phyloP scores from a whole-genome alignment of 2,797 vertebrate genomes.

The Morelia viridis region DNA sequence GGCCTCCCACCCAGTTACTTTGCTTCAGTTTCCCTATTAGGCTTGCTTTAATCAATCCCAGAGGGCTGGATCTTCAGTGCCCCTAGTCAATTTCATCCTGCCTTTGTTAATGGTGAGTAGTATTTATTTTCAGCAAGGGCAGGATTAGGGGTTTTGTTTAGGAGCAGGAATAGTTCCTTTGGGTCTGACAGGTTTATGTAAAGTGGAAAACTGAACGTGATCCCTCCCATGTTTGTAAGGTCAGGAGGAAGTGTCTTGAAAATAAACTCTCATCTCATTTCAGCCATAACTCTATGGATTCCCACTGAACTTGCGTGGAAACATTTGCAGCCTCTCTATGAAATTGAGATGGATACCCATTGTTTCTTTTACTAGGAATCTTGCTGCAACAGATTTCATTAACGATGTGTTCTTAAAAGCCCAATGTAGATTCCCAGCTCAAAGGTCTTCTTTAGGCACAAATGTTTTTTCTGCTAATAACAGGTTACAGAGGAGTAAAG shows the following conservation, averaged over 20 bases:
- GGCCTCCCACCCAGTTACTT: background rate
- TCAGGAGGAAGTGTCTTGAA: background rate
- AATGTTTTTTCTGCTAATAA: background rate
- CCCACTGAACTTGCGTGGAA: background rate
- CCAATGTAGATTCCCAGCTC: slow-evolving; percentile 12
- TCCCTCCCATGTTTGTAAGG: background rate
- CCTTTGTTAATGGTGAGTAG: background rate
- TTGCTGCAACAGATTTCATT: background rate
- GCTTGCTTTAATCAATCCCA: background rate
- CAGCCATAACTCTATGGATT: background rate
- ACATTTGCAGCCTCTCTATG: background rate
- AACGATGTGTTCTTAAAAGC: background rate
- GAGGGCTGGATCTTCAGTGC: background rate
- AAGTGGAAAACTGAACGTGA: background rate
- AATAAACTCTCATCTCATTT: background rate
- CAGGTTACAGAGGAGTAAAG: background rate
- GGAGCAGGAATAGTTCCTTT: background rate
- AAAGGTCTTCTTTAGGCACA: slow-evolving; percentile 38
- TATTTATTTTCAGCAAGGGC: background rate
- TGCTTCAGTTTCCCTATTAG: background rate
- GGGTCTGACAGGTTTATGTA: background rate
- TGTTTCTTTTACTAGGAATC: background rate
- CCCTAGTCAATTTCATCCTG: background rate
- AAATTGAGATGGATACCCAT: background rate
- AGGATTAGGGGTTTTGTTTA: background rate